A percentile compares a stretch with the other conserved stretches of the same genome.
These are phyloP conservation scores for Ectemnius lituratus DNA, from an alignment of 2,888 invertebrate species.

Conservation along the genomic window DNA sequence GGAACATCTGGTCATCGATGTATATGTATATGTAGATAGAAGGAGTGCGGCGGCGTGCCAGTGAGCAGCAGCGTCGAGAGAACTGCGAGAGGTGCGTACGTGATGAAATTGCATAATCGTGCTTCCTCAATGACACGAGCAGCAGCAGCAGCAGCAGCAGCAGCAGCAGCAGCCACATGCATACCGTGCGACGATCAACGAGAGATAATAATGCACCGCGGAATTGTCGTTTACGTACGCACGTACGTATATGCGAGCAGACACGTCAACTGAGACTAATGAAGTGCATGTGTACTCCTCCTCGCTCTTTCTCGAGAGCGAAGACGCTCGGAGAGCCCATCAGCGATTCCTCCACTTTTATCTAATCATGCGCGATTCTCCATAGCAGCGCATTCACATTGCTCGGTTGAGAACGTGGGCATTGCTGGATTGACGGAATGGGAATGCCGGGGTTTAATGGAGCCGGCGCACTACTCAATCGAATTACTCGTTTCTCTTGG, in stretches of 20 bases:
- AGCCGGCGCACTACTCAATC: background rate
- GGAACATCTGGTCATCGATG: too few relatives aligned
- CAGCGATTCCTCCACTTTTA: constrained; percentile 29
- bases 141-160: too few relatives aligned
- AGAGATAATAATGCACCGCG: constrained; percentile 54
- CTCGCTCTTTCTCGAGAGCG: constrained; percentile 24
- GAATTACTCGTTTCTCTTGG: too few relatives aligned
- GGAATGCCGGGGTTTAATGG: constrained; percentile 17
- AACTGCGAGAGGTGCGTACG: constrained; percentile 21
- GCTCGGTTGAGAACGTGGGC: background rate
- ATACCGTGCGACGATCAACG: constrained; percentile 54
- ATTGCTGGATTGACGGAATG: background rate
- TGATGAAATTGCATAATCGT: constrained; percentile 62
- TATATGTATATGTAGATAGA: too few relatives aligned
- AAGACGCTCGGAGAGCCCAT: too few relatives aligned
- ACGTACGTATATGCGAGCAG: constrained; percentile 19
- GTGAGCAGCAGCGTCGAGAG: too few relatives aligned
- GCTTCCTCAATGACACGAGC: constrained; percentile 59
- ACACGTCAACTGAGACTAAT: constrained; percentile 22
- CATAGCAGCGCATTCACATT: constrained; percentile 25
- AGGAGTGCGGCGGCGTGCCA: too few relatives aligned
- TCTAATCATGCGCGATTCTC: constrained; percentile 38
- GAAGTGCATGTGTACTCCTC: constrained; percentile 13
- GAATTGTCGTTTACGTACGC: constrained; percentile 55
- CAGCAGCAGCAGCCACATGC: too few relatives aligned